Evolutionary conservation across 2,797 vertebrate genomes (phyloP).

Genomic region (Danionella dracula): DNA sequence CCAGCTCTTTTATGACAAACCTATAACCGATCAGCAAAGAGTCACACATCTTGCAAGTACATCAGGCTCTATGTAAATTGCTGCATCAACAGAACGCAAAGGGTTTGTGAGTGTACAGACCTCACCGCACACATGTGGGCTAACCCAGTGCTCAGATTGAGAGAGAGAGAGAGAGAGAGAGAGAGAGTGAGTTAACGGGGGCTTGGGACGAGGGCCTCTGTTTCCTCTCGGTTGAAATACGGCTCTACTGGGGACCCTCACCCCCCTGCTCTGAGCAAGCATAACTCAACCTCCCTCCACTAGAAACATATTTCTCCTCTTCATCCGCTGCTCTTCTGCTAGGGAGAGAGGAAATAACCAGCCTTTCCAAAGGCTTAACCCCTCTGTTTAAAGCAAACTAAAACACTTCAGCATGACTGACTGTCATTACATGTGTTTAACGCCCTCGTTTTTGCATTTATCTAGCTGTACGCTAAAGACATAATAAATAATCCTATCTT

Average conservation of each 20-base stretch:
- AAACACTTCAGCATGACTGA: conserved; percentile 28
- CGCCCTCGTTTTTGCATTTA: background rate
- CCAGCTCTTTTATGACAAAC: conserved; percentile 39
- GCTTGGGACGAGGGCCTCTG: conserved; percentile 54
- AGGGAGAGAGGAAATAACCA: conserved; percentile 22
- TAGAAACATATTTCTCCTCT: conserved; percentile 55
- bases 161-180: conserved; percentile 49
- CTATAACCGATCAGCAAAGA: conserved; percentile 37
- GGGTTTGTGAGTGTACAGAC: conserved; percentile 7
- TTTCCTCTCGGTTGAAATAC: conserved; percentile 64
- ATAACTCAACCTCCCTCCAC: conserved; percentile 64
- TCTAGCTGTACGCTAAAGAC: background rate
- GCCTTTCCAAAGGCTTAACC: conserved; percentile 18
- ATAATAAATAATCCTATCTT: background rate
- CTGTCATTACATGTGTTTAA: conserved; percentile 13
- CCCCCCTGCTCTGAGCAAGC: conserved; percentile 62
- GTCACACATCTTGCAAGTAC: conserved; percentile 67
- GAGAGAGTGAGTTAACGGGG: conserved; percentile 56
- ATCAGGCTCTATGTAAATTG: conserved; percentile 54
- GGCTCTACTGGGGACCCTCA: conserved; percentile 67
- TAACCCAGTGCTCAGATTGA: conserved; percentile 20
- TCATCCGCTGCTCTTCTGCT: conserved; percentile 24
- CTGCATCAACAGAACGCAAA: conserved; percentile 34
- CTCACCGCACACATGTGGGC: conserved; percentile 33
- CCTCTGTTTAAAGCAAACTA: conserved; percentile 30